A percentile compares a stretch with the other conserved stretches of the same genome.
Conservation (phyloP, 2,888 invertebrate genomes). For the Chrysodeixis includens region DNA sequence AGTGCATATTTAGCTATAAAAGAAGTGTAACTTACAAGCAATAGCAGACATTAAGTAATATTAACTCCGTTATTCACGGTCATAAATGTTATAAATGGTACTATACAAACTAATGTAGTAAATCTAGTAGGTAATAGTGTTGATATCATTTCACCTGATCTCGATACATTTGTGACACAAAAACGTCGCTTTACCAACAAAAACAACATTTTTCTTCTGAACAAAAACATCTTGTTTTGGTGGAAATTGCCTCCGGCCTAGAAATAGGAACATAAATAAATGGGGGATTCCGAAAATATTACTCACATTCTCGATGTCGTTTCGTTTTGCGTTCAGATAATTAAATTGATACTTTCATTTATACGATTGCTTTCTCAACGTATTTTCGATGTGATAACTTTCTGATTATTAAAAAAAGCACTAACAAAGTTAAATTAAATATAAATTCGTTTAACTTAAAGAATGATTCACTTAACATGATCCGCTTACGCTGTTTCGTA, state of each 20-base stretch:
- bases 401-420: not conserved
- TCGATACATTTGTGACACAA: constrained; percentile 9
- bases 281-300: constrained; percentile 23
- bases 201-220: constrained; percentile 25
- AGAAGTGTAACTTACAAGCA: not conserved
- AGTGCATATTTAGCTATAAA: not conserved
- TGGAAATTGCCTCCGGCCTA: constrained; percentile 26
- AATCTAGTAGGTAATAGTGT: no score
- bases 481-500: not conserved
- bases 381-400: not conserved
- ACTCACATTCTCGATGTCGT: constrained; percentile 6
- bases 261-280: constrained; percentile 29
- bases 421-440: not conserved
- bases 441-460: not conserved
- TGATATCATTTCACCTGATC: no score
- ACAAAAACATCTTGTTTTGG: constrained; percentile 15
- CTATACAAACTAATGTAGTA: no score
- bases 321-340: constrained; percentile 25
- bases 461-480: not conserved
- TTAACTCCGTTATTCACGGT: constrained; percentile 6
- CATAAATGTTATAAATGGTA: not conserved
- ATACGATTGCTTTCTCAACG: not conserved
- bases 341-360: not conserved
- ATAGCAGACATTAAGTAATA: not conserved
- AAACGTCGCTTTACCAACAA: constrained; percentile 11